Percentiles rank a stretch among this genome's conserved stretches.
Conservation (phyloP, 2,888 invertebrate genomes). For the Acleris cristana region DNA sequence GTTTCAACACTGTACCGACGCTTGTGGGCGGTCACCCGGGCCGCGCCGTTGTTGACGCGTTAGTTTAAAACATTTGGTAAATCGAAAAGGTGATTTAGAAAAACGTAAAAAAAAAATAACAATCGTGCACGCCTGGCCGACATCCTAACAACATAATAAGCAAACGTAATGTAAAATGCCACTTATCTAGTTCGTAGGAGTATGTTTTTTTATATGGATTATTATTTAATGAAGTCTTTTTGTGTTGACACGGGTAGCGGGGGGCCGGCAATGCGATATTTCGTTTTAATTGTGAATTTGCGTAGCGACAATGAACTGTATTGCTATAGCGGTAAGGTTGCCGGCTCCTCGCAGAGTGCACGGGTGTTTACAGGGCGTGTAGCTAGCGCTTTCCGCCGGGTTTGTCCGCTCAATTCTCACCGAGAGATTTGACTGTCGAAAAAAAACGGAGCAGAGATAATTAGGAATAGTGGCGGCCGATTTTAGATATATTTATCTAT, state of each 20-base stretch:
- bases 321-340: background rate
- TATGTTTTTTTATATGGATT: slow-evolving; percentile 73
- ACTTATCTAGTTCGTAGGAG: slow-evolving; percentile 78
- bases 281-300: background rate
- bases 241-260: slow-evolving; percentile 61
- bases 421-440: background rate
- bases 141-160: slow-evolving; percentile 51
- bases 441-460: background rate
- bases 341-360: slow-evolving; percentile 44
- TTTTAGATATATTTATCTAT: no score
- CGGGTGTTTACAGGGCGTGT: slow-evolving; percentile 75
- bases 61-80: slow-evolving; percentile 15
- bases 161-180: slow-evolving; percentile 55
- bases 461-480: background rate
- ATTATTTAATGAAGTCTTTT: slow-evolving; percentile 57
- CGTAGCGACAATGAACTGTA: background rate
- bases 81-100: slow-evolving; percentile 20
- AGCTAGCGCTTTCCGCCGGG: background rate
- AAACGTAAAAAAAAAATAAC: slow-evolving; percentile 24
- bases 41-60: slow-evolving; percentile 17
- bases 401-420: background rate
- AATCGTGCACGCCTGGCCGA: slow-evolving; percentile 44
- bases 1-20: background rate
- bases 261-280: background rate
- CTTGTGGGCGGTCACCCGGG: background rate